Evolutionary conservation across 2,888 invertebrate species (phyloP).

Genomic region (Eupithecia dodoneata): DNA sequence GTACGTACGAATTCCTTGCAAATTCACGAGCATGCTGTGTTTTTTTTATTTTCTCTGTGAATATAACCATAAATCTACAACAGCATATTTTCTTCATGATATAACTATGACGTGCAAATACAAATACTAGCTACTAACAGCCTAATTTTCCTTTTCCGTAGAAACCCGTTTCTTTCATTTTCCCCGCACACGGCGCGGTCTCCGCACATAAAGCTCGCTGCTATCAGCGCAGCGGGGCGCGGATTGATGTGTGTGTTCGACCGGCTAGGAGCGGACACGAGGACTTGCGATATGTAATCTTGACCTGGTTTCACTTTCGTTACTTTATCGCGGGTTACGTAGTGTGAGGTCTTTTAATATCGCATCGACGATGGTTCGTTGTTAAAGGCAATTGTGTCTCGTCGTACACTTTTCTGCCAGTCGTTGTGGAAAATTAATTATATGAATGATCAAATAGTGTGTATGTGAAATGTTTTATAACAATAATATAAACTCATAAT

Average conservation of each 20-base stretch:
- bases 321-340: neutral
- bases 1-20: too few species aligned
- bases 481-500: too few species aligned
- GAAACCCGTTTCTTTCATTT: neutral
- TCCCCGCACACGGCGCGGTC: neutral
- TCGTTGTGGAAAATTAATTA: too few species aligned
- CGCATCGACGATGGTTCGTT: neutral
- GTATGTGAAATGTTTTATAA: too few species aligned
- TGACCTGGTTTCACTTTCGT: constrained; percentile 7
- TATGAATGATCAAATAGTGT: too few species aligned
- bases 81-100: too few species aligned
- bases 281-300: neutral
- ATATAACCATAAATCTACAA: too few species aligned
- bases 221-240: neutral
- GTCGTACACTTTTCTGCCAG: too few species aligned
- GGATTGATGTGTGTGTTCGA: constrained; percentile 23
- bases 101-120: neutral
- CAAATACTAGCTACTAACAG: neutral
- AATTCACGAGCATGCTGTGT: too few species aligned
- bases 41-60: too few species aligned
- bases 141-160: neutral
- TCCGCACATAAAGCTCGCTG: neutral
- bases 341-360: neutral
- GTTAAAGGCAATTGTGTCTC: too few species aligned
- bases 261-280: constrained; percentile 11